These are phyloP conservation scores for Cynocephalus volans DNA, from an alignment of 2,113 vertebrate genomes.

Conservation along the genomic window DNA sequence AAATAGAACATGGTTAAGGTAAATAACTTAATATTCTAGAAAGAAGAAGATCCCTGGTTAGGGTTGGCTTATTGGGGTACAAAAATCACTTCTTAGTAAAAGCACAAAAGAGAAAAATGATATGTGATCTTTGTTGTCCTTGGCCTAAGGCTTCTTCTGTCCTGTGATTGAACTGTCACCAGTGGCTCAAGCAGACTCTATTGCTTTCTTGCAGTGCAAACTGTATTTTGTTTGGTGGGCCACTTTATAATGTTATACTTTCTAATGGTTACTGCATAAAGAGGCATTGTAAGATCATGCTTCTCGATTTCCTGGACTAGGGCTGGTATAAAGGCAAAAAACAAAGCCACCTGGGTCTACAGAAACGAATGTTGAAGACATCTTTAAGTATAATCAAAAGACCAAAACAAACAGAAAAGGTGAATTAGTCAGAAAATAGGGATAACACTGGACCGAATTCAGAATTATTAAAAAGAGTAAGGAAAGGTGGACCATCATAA, in stretches of 20 bases:
- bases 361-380: neutral
- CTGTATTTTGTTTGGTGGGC: neutral
- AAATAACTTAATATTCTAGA: neutral
- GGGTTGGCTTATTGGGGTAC: neutral
- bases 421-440: neutral
- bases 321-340: neutral
- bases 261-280: neutral
- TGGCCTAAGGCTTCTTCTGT: neutral
- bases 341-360: neutral
- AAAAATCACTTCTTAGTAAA: conserved; percentile 26
- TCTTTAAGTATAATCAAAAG: neutral
- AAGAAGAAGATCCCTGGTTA: neutral
- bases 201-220: neutral
- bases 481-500: neutral
- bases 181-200: neutral
- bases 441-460: neutral
- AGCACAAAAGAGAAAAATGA: neutral
- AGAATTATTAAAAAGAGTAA: neutral
- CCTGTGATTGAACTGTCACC: neutral
- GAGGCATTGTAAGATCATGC: neutral
- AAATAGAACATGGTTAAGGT: neutral
- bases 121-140: neutral
- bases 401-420: neutral
- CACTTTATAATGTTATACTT: neutral
- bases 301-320: neutral